Conservation (phyloP, 1,140 invertebrate genomes). For the Sweltsa coloradensis region DNA sequence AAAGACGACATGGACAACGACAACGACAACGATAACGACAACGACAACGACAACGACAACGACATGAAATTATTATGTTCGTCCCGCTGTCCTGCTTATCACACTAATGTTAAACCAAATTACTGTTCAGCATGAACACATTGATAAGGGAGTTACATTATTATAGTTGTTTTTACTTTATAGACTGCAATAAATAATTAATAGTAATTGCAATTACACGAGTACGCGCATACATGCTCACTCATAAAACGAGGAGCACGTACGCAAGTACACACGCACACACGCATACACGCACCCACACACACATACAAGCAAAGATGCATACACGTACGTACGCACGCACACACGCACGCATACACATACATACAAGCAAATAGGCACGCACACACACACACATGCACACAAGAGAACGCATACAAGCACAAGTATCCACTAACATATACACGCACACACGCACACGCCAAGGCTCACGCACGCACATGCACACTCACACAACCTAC, state of each 20-base stretch:
- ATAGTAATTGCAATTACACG: too few species aligned
- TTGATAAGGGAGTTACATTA: too few species aligned
- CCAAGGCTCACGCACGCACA: neutral
- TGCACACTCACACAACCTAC: neutral
- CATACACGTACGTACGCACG: neutral
- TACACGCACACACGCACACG: neutral
- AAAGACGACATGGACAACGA: too few species aligned
- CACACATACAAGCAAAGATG: neutral
- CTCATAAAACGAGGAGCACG: neutral
- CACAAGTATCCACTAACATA: neutral
- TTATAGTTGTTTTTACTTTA: too few species aligned
- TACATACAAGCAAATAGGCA: neutral
- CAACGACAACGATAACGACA: too few species aligned
- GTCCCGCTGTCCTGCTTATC: too few species aligned
- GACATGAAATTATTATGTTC: too few species aligned
- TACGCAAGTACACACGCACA: neutral
- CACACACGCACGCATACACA: neutral
- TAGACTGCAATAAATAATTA: too few species aligned
- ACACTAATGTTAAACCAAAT: too few species aligned
- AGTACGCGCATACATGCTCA: neutral
- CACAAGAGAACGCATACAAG: neutral
- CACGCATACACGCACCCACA: neutral
- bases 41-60: too few species aligned
- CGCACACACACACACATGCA: neutral
- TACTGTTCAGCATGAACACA: too few species aligned